Conservation (phyloP, 2,113 vertebrate genomes). For the Sterrhoptilus dennistouni region DNA sequence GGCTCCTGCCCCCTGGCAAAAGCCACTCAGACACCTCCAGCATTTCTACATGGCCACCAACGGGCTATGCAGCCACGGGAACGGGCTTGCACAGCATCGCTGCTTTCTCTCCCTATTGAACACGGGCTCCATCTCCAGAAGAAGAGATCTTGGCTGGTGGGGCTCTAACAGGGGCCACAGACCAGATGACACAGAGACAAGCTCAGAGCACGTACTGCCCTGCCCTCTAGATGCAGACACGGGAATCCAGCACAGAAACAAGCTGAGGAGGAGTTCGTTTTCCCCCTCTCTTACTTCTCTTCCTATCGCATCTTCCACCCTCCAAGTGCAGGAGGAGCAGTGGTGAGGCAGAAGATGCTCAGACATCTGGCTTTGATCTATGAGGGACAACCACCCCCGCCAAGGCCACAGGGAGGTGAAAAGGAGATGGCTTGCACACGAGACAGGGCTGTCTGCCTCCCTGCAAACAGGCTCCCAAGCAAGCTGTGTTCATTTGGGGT, state of each 20-base stretch:
- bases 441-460: not conserved
- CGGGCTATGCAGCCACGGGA: not conserved
- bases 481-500: not conserved
- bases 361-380: not conserved
- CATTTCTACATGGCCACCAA: fast-evolving
- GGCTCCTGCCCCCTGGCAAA: not conserved
- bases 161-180: fast-evolving
- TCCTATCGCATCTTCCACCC: not conserved
- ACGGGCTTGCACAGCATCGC: not conserved
- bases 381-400: not conserved
- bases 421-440: not conserved
- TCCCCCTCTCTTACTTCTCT: not conserved
- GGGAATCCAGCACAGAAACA: not conserved
- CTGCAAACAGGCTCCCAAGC: not conserved
- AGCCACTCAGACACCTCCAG: not conserved
- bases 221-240: slow-evolving; percentile 44
- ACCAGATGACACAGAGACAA: not conserved
- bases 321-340: not conserved
- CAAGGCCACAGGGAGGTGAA: not conserved
- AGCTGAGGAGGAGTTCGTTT: not conserved
- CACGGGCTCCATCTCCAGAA: not conserved
- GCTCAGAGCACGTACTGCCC: not conserved
- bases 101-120: not conserved
- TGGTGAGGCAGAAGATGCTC: not conserved
- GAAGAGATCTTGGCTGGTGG: not conserved